These are phyloP conservation scores for Cyphomyrus discorhynchus DNA, from an alignment of 2,113 vertebrate genomes.

Conservation along the genomic window DNA sequence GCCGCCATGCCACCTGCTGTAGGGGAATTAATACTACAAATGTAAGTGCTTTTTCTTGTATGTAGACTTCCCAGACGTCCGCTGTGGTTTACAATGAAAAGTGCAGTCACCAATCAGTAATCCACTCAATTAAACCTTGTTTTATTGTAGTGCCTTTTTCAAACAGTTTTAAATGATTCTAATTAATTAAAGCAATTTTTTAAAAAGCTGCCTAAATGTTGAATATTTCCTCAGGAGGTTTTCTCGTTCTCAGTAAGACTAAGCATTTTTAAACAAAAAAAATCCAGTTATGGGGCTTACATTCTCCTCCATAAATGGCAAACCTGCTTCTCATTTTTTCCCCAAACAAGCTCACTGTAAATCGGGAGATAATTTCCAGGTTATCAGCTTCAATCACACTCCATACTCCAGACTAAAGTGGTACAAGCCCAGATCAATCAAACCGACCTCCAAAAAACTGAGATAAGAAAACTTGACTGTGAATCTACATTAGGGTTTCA, in stretches of 20 bases:
- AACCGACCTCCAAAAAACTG: not conserved
- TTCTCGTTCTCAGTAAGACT: not conserved
- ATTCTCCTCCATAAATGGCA: not conserved
- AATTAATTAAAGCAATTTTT: not conserved
- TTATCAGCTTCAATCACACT: conserved; percentile 10
- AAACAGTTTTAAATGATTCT: not conserved
- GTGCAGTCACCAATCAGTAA: not conserved
- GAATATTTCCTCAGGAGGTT: not conserved
- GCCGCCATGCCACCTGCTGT: not conserved
- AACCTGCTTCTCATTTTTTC: not conserved
- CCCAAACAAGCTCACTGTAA: conserved; percentile 4
- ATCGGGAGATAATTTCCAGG: not conserved
- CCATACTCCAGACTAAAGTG: not conserved
- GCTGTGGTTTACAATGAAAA: not conserved
- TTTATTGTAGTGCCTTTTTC: not conserved
- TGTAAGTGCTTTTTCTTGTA: not conserved
- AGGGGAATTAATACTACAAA: not conserved
- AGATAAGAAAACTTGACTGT: not conserved
- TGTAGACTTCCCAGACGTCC: not conserved
- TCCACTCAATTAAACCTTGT: not conserved
- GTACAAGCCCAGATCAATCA: not conserved
- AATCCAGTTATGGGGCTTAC: not conserved
- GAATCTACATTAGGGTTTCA: not conserved
- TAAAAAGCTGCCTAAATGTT: not conserved
- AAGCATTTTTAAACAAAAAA: not conserved